Conservation (phyloP, 2,888 invertebrate genomes). For the Troilus luridus region DNA sequence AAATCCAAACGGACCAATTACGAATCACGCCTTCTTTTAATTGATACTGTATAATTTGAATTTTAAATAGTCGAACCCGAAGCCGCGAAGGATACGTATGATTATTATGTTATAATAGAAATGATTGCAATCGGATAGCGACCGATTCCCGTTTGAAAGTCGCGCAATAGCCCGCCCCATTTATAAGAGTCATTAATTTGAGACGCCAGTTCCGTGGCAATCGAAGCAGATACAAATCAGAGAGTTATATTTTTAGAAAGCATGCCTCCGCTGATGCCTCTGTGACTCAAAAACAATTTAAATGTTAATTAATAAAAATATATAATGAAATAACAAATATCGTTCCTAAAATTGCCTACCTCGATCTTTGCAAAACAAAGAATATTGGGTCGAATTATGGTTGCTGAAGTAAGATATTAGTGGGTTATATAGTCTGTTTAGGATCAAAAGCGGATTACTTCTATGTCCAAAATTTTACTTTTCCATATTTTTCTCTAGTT, state of each 20-base stretch:
- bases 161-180: background rate
- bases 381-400: too few relatives aligned
- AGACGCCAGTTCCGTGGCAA: background rate
- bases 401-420: too few relatives aligned
- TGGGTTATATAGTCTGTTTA: too few relatives aligned
- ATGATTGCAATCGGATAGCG: conserved; percentile 6
- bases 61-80: background rate
- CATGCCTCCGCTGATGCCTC: background rate
- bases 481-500: too few relatives aligned
- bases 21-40: background rate
- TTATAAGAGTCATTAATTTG: conserved; percentile 8
- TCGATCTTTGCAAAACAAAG: too few relatives aligned
- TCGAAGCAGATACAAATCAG: background rate
- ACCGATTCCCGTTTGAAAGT: conserved; percentile 6
- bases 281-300: background rate
- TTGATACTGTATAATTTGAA: background rate
- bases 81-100: background rate
- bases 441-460: too few relatives aligned
- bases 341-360: too few relatives aligned
- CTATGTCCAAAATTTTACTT: too few relatives aligned
- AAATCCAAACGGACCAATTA: background rate
- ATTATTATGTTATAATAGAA: conserved; percentile 22
- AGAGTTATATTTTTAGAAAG: background rate
- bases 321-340: background rate
- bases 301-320: background rate